Base-by-base conservation (phyloP, 92 coral and sea anemone species). In the Palythoa grandis region DNA sequence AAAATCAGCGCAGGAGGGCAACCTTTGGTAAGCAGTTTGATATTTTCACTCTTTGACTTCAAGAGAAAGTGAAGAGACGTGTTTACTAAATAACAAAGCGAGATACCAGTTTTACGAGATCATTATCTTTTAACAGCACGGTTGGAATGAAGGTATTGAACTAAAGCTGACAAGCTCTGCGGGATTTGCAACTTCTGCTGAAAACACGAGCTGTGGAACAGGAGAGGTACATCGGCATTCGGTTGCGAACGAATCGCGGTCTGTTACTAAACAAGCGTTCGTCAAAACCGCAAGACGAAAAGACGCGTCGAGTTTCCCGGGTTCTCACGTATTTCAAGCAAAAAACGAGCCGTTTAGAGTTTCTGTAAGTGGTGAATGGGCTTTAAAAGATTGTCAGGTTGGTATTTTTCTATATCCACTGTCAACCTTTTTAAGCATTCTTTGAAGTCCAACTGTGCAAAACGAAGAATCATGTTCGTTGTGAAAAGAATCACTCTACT, bases 321-420 rank as follows among this genome's bases (percentile, higher is more conserved):
- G 88, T 37, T 77, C 91, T 72, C 65, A 86, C 7, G 88, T 71
- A 58, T 93, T 94, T 88, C 98, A 90, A 68, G 84, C 94, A 52
- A 94, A 89, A 86, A 92, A 94, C 72, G 92, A 95, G 7, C 98
- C 98, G 5, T 89, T 94, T 5, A 94, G 90, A 85, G 98, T 94
- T 57, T 92, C 98, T 54, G 98, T 94, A 5, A 94, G 91, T 67
- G 98, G 98, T 14, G 98, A 94, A 91, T 94, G 98, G 98, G 98
- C 98, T 13, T 88, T 94, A 11, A 92, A 92, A 87, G 95, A 92
- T 77, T 92, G 98, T 69, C 90, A 92, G 94, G 98, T 94, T 40
- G 70, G 86, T 83, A 76, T 15, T 29, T 72, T 86, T 6, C 10
- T 53, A 7, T 77, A 57, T 74, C 39, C 47, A 61, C 8, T 22